A percentile compares a stretch with the other conserved stretches of the same genome.
Conservation (phyloP, 2,113 vertebrate species). For the Grammomys dolichurus region DNA sequence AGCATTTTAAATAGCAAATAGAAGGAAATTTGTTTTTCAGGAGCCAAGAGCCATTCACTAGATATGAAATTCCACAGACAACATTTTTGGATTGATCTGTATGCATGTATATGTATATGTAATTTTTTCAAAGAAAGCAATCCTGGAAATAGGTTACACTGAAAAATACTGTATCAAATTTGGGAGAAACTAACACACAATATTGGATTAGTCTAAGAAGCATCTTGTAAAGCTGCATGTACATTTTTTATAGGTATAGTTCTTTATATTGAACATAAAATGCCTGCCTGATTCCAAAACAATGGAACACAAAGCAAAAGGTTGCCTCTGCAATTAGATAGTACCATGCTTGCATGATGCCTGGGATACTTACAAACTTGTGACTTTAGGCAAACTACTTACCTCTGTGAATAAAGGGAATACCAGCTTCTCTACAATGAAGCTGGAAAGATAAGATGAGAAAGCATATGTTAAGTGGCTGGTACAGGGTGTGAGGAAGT, state of each 20-base stretch:
- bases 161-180: not conserved
- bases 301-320: not conserved
- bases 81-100: slow-evolving; percentile 7
- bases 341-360: not conserved
- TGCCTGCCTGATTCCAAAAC: not conserved
- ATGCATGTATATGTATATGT: too few species aligned
- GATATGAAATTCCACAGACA: slow-evolving; percentile 17
- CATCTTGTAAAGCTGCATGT: not conserved
- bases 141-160: slow-evolving; percentile 11
- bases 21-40: slow-evolving; percentile 4
- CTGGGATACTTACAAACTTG: not conserved
- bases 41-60: slow-evolving; percentile 19
- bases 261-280: not conserved
- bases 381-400: not conserved
- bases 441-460: not conserved
- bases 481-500: not conserved
- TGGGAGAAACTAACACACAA: not conserved
- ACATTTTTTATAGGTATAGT: not conserved
- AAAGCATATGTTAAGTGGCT: not conserved
- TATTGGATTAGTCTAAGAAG: not conserved
- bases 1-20: not conserved
- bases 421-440: not conserved
- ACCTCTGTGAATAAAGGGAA: not conserved
- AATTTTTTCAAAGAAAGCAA: slow-evolving; percentile 55
- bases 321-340: not conserved